phyloP scores from a whole-genome alignment of 2,797 vertebrate genomes.

The Gouania willdenowi region DNA sequence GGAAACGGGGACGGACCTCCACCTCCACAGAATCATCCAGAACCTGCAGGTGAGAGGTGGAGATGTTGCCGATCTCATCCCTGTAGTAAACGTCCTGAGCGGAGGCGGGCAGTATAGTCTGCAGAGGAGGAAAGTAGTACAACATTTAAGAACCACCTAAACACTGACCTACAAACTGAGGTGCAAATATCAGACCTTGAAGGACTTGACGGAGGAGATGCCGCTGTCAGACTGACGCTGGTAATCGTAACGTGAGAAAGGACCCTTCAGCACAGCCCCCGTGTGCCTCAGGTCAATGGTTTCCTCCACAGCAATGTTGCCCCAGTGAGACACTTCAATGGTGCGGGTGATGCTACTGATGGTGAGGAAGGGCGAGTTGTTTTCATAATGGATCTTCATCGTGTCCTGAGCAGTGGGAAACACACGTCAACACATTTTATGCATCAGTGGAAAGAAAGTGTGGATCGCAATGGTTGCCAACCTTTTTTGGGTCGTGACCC shows the following conservation, averaged over 20 bases:
- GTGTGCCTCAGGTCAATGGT: slow-evolving; percentile 94
- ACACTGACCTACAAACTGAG: neutral
- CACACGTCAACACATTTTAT: no score
- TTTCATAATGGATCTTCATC: slow-evolving; percentile 95
- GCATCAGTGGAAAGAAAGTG: no score
- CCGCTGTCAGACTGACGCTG: slow-evolving; percentile 98
- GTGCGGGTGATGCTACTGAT: slow-evolving; percentile 90
- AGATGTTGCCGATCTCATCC: slow-evolving; percentile 98
- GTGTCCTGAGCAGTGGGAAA: slow-evolving; percentile 73
- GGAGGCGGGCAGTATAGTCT: slow-evolving; percentile 98
- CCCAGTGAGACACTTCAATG: slow-evolving; percentile 98
- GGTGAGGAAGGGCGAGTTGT: slow-evolving; percentile 94
- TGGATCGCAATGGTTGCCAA: no score
- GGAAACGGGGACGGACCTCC: slow-evolving; percentile 95
- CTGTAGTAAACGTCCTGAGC: slow-evolving; percentile 98
- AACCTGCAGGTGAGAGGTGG: slow-evolving; percentile 94
- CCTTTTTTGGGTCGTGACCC: no score
- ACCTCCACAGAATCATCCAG: slow-evolving; percentile 97
- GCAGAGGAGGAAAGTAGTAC: slow-evolving; percentile 3
- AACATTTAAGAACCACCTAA: neutral
- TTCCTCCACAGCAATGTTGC: slow-evolving; percentile 97
- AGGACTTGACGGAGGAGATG: slow-evolving; percentile 97
- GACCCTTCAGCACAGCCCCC: slow-evolving; percentile 89
- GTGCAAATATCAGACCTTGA: slow-evolving; percentile 88
- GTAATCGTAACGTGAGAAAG: slow-evolving; percentile 97